phyloP scores from a whole-genome alignment of 1,140 invertebrate species.

The Sycobia sp. region DNA sequence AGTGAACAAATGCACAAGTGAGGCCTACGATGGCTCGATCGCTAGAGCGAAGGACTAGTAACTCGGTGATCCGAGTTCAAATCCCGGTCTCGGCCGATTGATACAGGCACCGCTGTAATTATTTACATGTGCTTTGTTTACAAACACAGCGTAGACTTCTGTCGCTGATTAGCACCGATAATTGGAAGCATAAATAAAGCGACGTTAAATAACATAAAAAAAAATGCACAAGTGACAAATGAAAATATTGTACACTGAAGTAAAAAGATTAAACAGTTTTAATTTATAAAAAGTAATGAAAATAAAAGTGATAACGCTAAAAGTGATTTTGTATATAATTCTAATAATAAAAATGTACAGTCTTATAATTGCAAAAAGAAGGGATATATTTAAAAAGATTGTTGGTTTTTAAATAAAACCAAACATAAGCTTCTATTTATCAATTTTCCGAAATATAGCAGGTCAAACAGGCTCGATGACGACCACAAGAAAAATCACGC shows the following conservation, averaged over 20 bases:
- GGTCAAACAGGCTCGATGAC: background rate
- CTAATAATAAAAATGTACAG: background rate
- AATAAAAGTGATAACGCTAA: background rate
- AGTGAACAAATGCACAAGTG: background rate
- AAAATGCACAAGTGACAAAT: no score
- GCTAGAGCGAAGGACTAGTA: no score
- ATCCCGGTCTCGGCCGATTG: no score
- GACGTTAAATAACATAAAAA: no score
- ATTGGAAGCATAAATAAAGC: no score
- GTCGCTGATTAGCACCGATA: no score
- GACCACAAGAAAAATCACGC: constrained; percentile 1
- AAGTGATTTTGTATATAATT: background rate
- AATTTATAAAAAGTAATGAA: background rate
- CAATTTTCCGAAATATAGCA: constrained; percentile 2
- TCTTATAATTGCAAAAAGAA: background rate
- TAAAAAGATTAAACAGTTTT: background rate
- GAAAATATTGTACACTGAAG: background rate
- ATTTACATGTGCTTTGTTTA: no score
- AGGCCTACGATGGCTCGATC: no score
- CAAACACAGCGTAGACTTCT: no score
- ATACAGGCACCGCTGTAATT: no score
- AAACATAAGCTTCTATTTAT: background rate
- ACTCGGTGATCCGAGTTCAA: no score
- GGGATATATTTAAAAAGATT: background rate
- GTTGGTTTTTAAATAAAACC: background rate